Conservation (phyloP, 2,797 vertebrate genomes). For the Ammospiza maritima region DNA sequence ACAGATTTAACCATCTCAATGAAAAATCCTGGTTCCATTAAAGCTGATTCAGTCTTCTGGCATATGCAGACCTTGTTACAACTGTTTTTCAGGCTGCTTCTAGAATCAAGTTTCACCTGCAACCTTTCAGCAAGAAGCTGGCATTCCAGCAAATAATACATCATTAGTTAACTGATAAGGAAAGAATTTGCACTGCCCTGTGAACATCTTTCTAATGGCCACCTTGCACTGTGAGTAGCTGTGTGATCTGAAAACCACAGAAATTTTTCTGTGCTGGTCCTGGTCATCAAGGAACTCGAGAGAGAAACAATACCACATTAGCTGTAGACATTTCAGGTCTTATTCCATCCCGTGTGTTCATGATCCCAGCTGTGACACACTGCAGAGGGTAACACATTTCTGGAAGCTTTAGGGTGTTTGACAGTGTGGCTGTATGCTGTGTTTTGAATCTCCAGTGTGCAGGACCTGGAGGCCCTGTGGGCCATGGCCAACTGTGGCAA, state of each 20-base stretch:
- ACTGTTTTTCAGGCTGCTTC: neutral
- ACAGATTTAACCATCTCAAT: neutral
- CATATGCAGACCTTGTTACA: neutral
- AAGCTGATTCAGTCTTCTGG: neutral
- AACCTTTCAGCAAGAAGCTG: neutral
- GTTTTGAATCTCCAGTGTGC: neutral
- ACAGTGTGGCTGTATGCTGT: neutral
- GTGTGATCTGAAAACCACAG: neutral
- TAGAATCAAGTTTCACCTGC: neutral
- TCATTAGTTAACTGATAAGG: neutral
- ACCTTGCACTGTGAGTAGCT: neutral
- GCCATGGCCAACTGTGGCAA: neutral
- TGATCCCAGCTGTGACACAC: neutral
- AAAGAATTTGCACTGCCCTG: neutral
- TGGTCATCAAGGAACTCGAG: neutral
- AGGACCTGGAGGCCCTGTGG: neutral
- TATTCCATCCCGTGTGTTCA: fast-evolving
- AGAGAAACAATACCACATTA: neutral
- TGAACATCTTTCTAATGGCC: neutral
- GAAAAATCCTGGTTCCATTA: neutral
- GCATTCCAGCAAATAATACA: neutral
- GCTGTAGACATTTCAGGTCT: neutral
- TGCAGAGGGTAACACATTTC: neutral
- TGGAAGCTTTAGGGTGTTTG: neutral
- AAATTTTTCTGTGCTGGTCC: neutral